These are phyloP conservation scores for Tipula vernalis DNA, from an alignment of 2,888 invertebrate genomes.

Conservation along the genomic window DNA sequence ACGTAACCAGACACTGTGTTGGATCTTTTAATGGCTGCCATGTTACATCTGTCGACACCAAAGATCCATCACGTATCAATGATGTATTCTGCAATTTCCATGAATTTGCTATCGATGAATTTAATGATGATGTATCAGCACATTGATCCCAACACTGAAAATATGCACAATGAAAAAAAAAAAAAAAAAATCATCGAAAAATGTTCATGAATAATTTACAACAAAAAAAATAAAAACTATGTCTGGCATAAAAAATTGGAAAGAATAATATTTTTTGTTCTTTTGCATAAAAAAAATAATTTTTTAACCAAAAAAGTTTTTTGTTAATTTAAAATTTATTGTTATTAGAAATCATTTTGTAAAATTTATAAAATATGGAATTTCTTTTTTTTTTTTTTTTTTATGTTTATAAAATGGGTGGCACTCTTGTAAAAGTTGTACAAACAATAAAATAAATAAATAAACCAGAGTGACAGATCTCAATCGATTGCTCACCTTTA, in stretches of 20 bases:
- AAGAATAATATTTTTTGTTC: not conserved
- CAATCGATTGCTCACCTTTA: not conserved
- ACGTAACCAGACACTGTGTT: constrained; percentile 59
- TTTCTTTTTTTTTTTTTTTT: not conserved
- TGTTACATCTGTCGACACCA: constrained; percentile 33
- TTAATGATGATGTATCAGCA: constrained; percentile 22
- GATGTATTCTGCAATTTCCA: constrained; percentile 29
- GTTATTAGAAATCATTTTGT: not conserved
- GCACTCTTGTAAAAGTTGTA: not conserved
- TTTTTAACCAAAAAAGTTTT: not conserved
- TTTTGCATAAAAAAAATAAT: not conserved
- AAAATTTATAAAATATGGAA: not conserved
- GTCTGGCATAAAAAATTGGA: not conserved
- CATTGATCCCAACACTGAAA: constrained; percentile 33
- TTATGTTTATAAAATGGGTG: not conserved
- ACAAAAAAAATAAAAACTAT: not conserved
- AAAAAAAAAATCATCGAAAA: not conserved
- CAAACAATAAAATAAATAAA: not conserved
- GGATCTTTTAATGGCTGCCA: constrained; percentile 29
- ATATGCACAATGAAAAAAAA: constrained; percentile 11
- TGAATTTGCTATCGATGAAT: constrained; percentile 27
- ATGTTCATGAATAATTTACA: not conserved
- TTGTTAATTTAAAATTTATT: not conserved
- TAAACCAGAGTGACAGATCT: not conserved
- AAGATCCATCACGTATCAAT: constrained; percentile 32